Conservation (phyloP, 2,888 invertebrate species). For the Stomorhina lunata region DNA sequence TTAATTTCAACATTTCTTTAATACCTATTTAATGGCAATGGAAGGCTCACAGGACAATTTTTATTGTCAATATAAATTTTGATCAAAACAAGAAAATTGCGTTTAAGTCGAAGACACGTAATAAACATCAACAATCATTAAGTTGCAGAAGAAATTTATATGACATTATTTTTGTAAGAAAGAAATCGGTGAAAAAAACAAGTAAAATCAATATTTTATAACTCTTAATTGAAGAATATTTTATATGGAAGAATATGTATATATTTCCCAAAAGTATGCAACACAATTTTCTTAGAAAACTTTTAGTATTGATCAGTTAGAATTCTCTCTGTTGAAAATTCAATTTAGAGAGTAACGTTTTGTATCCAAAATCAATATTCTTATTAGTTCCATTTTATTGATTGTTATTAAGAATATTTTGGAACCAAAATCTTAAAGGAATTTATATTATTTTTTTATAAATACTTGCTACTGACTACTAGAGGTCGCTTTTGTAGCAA, state of each 20-base stretch:
- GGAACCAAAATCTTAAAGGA: too few species aligned
- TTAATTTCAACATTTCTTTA: slow-evolving; percentile 52
- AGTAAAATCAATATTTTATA: slow-evolving; percentile 29
- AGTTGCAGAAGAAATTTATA: neutral
- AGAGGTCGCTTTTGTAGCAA: too few species aligned
- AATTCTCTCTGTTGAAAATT: too few species aligned
- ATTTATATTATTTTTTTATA: too few species aligned
- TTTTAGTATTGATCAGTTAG: too few species aligned
- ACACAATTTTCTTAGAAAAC: too few species aligned
- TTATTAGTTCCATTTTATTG: too few species aligned
- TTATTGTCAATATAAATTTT: slow-evolving; percentile 67
- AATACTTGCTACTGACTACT: too few species aligned
- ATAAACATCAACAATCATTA: slow-evolving; percentile 66
- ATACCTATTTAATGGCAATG: slow-evolving; percentile 55
- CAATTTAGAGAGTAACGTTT: too few species aligned
- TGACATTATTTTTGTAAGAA: neutral
- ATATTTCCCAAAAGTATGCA: neutral
- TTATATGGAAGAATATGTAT: neutral
- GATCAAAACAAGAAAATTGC: slow-evolving; percentile 64
- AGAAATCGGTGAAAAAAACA: neutral
- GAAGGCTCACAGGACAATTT: slow-evolving; percentile 45
- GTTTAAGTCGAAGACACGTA: slow-evolving; percentile 59
- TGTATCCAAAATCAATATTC: too few species aligned
- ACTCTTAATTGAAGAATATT: neutral
- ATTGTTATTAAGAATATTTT: too few species aligned